Base-by-base conservation (phyloP, 2,113 vertebrate species). In the Oplegnathus fasciatus region DNA sequence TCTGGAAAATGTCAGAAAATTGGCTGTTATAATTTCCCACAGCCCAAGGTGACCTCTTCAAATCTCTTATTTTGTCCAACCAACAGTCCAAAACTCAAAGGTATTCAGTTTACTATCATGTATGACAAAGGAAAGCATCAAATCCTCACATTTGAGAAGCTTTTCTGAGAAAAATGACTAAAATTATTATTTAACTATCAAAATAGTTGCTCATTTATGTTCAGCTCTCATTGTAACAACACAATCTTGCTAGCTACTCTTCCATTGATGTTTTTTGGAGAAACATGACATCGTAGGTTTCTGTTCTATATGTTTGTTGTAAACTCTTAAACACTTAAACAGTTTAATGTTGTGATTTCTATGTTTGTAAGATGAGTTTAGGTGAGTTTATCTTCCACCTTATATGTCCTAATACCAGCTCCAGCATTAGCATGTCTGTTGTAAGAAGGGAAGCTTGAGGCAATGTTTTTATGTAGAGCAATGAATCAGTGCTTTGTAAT, bases 401-500 rank as follows among this genome's bases (percentile, higher is more conserved):
- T 42, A 2, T 15, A 42, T 6, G 5, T 32, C n/a, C 40, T 50
- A 61, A 75, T 14, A 75, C 61, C 6, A 71, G 46, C 73, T 42
- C 20, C 13, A 67, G 60, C 37, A 83, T 80, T 74, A 75, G 68
- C 34, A 48, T 67, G 58, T 78, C 14, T 77, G 40, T 30, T 73
- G 5, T 69, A 54, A 69, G 24, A 58, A 32, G 42, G 34, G 54
- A 34, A 30, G 57, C 32, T 75, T 2, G 26, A 55, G 65, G 82
- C 62, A 22, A 50, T 9, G 40, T 61, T 57, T 89, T 58, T 54
- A 60, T 60, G 54, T 28, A 40, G 75, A 67, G 44, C 34, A 68
- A 65, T 75, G 48, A 82, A 83, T 80, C 18, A 58, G 46, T 6
- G n/a, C 32, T 74, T 60, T 79, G 62, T 71, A 78, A 79, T 83